Evolutionary conservation across 2,888 invertebrate genomes (phyloP).

Genomic region (Dryobota labecula): DNA sequence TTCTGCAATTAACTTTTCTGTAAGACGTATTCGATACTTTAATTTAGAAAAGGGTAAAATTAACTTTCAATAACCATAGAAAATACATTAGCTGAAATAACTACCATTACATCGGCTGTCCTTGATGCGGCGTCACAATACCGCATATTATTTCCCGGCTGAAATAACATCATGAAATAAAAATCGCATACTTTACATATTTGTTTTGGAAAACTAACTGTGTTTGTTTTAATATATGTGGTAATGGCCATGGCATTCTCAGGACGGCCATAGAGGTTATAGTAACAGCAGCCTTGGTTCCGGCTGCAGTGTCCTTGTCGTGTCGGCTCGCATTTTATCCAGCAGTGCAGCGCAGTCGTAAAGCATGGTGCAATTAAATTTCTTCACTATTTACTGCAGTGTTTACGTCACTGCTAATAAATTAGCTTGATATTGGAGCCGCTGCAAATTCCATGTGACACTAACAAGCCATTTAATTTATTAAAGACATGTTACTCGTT

Average conservation of each 20-base stretch:
- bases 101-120: constrained; percentile 20
- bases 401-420: constrained; percentile 49
- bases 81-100: constrained; percentile 12
- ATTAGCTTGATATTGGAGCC: constrained; percentile 37
- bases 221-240: constrained; percentile 29
- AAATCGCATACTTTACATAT: constrained; percentile 23
- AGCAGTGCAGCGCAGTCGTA: constrained; percentile 39
- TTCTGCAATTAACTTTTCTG: not conserved
- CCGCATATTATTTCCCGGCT: constrained; percentile 12
- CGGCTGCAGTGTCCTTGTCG: constrained; percentile 68
- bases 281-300: constrained; percentile 54
- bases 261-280: constrained; percentile 37
- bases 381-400: constrained; percentile 54
- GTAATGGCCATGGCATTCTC: constrained; percentile 51
- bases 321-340: constrained; percentile 60
- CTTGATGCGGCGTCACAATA: constrained; percentile 27
- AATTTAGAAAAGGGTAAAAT: not conserved
- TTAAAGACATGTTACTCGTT: constrained; percentile 35
- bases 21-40: not conserved
- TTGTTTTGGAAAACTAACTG: constrained; percentile 26
- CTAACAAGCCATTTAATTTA: constrained; percentile 48
- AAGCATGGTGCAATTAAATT: constrained; percentile 52
- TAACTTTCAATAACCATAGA: constrained; percentile 5
- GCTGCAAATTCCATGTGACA: constrained; percentile 42
- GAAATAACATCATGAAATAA: constrained; percentile 16